phyloP scores from a whole-genome alignment of 2,113 vertebrate genomes.

The Oxyura jamaicensis region DNA sequence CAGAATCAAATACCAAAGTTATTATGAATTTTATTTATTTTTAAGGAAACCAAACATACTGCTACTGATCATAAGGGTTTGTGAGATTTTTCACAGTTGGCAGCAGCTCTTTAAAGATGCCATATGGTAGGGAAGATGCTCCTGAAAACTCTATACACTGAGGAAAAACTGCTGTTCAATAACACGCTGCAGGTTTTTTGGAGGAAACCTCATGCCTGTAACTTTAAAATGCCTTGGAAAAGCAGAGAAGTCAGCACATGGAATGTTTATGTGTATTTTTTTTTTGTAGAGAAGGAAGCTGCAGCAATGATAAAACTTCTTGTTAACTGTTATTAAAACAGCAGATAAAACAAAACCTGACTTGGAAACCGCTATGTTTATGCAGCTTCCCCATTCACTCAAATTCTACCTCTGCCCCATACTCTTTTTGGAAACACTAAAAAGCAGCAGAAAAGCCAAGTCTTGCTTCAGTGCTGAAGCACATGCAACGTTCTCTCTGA shows the following conservation, averaged over 20 bases:
- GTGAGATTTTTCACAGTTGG: not conserved
- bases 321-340: not conserved
- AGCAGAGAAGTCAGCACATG: not conserved
- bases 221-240: not conserved
- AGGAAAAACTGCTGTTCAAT: not conserved
- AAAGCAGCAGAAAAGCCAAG: not conserved
- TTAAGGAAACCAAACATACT: not conserved
- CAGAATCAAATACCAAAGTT: not conserved
- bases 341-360: not conserved
- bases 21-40: not conserved
- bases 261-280: not conserved
- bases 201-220: not conserved
- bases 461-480: not conserved
- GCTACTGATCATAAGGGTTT: not conserved
- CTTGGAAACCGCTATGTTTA: not conserved
- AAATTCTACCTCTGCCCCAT: not conserved
- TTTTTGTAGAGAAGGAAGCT: not conserved
- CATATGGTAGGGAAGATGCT: not conserved
- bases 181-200: not conserved
- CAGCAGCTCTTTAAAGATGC: not conserved
- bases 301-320: not conserved
- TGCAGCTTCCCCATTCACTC: not conserved
- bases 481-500: not conserved
- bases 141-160: not conserved
- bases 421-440: not conserved